Conservation (phyloP, 2,113 vertebrate genomes). For the Crocuta crocuta region DNA sequence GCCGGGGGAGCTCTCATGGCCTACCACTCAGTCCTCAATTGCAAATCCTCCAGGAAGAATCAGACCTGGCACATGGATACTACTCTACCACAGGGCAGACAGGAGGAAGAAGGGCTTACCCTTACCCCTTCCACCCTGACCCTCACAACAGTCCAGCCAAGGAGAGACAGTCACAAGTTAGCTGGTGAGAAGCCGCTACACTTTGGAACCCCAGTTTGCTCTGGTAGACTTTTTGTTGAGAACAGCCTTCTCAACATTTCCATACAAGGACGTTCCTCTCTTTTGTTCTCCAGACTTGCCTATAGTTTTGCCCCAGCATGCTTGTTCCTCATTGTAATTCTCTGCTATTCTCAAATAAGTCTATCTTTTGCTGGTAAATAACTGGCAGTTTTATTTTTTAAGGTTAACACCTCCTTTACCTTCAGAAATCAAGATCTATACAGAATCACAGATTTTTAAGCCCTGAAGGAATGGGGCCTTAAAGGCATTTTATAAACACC, state of each 20-base stretch:
- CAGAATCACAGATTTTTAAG: background rate
- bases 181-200: background rate
- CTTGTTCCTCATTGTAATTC: background rate
- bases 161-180: background rate
- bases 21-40: background rate
- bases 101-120: background rate
- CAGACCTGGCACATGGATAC: background rate
- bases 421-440: slow-evolving; percentile 15
- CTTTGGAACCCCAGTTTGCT: background rate
- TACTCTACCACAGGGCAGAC: background rate
- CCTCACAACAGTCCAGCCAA: background rate
- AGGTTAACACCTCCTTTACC: background rate
- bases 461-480: background rate
- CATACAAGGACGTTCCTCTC: background rate
- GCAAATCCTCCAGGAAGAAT: background rate
- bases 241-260: background rate
- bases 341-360: background rate
- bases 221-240: background rate
- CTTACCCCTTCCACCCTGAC: background rate
- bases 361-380: background rate
- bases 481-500: background rate
- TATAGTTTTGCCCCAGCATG: background rate
- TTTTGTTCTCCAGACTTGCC: background rate
- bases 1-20: background rate
- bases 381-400: background rate